Percentiles rank a stretch among this genome's conserved stretches.
These are phyloP conservation scores for Chelonus insularis DNA, from an alignment of 1,140 invertebrate genomes.

Conservation along the genomic window DNA sequence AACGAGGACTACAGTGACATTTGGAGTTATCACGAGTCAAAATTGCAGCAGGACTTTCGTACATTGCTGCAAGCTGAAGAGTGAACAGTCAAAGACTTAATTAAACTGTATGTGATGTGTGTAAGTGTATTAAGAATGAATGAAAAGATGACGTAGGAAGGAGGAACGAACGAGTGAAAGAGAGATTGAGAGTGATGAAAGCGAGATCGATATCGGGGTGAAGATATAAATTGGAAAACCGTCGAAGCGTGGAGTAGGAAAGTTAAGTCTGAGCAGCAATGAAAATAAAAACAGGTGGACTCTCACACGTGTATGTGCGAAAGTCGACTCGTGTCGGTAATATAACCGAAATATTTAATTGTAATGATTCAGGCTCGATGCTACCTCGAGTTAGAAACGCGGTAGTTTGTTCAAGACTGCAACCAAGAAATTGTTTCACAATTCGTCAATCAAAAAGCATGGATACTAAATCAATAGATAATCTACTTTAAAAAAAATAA, in stretches of 20 bases:
- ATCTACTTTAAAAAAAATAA: constrained; percentile 25
- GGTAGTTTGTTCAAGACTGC: constrained; percentile 1
- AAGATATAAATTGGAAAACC: constrained; percentile 8
- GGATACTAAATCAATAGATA: constrained; percentile 1
- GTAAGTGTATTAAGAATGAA: background rate
- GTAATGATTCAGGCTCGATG: constrained; percentile 1
- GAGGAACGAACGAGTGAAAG: background rate
- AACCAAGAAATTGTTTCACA: background rate
- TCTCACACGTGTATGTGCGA: background rate
- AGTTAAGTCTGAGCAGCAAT: constrained; percentile 8
- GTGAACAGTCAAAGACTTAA: constrained; percentile 32
- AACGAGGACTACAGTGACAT: constrained; percentile 52
- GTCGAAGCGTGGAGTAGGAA: constrained; percentile 21
- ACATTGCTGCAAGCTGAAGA: constrained; percentile 55
- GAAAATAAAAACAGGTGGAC: constrained; percentile 17
- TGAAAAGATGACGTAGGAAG: background rate
- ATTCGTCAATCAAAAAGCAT: background rate
- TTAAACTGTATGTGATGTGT: background rate
- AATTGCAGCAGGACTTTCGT: constrained; percentile 55
- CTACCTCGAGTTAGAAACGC: background rate
- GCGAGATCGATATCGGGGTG: constrained; percentile 11
- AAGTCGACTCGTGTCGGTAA: background rate
- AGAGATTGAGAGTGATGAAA: background rate
- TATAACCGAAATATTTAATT: background rate
- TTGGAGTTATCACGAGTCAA: constrained; percentile 57